Evolutionary conservation across 1,140 invertebrate species (phyloP), one percentile per base, ranked within the genome.

Genomic region (Pseudobourletiella spinata): DNA sequence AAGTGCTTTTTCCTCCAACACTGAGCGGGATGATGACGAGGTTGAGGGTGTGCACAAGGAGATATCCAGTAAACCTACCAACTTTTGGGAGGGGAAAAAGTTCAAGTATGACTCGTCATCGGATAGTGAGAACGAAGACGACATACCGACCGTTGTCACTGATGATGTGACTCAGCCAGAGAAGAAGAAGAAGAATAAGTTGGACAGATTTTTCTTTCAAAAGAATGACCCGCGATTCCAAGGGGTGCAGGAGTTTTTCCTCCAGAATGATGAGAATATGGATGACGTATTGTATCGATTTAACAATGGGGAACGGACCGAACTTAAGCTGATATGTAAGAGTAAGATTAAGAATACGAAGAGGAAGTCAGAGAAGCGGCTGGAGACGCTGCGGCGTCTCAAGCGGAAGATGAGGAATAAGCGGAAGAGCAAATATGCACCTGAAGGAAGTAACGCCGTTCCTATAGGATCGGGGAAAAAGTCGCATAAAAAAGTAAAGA

Each of bases 311-410:
- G 60, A 20, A 51, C 18, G 61, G 18, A n/a, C 30, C 3, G 61
- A 63, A 29, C 26, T 63, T 6, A 63, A 59, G 28, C 29, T 44
- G 16, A 63, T 63, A 18, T 46, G 42, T n/a, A 57, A 42, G 39
- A 56, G 54, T 6, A 63, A 63, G 24, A 59, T 59, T 8, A 58
- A 43, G 30, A 63, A 63, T 43, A 30, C 39, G 11, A 58, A 58
- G 35, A 58, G 61, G 50, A 63, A 63, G 35, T 43, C 42, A 20
- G 61, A 63, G 28, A 63, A 63, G 48, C 22, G 61, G 24, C 39
- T 16, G 22, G 20, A 29, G 1, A 44, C 25, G 3, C 50, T 58
- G 8, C 56, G 58, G 20, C 11, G 61, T 11, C 54, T 55, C 11
- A 58, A 50, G 14, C 50, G 61, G 25, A 15, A 57, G 18, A 8